Conservation (phyloP, 2,113 vertebrate species). For the Mastomys coucha region DNA sequence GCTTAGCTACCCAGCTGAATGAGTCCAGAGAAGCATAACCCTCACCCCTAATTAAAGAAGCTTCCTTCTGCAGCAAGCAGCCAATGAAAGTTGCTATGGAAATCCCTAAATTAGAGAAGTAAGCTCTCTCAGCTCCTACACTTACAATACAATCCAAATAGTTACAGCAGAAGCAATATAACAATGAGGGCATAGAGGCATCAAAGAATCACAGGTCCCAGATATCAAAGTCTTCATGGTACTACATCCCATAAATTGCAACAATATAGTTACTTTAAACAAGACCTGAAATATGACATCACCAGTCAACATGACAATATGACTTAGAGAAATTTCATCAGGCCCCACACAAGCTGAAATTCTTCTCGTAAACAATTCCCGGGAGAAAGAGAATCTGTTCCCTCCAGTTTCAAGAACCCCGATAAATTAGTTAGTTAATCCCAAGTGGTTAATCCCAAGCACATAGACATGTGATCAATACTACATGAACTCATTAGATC, state of each 20-base stretch:
- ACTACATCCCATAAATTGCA: background rate
- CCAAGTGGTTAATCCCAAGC: background rate
- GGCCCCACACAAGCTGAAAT: background rate
- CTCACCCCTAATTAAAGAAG: background rate
- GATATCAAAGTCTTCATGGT: background rate
- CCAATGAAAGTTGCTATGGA: background rate
- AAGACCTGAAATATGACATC: background rate
- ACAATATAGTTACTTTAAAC: background rate
- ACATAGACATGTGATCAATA: background rate
- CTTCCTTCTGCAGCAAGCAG: too few species aligned
- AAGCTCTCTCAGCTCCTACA: too few species aligned
- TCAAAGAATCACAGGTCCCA: background rate
- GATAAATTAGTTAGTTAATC: background rate
- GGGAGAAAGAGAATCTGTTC: background rate
- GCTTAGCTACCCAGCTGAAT: background rate
- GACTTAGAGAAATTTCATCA: background rate
- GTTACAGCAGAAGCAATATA: background rate
- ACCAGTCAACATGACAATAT: background rate
- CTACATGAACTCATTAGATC: too few species aligned
- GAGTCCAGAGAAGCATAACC: background rate
- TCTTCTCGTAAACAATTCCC: background rate
- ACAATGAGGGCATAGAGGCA: background rate
- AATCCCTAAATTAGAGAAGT: background rate
- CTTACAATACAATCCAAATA: background rate
- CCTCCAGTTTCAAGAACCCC: background rate